Evolutionary conservation across 1,140 invertebrate genomes (phyloP).

Genomic region (Aphaenogaster rudis): DNA sequence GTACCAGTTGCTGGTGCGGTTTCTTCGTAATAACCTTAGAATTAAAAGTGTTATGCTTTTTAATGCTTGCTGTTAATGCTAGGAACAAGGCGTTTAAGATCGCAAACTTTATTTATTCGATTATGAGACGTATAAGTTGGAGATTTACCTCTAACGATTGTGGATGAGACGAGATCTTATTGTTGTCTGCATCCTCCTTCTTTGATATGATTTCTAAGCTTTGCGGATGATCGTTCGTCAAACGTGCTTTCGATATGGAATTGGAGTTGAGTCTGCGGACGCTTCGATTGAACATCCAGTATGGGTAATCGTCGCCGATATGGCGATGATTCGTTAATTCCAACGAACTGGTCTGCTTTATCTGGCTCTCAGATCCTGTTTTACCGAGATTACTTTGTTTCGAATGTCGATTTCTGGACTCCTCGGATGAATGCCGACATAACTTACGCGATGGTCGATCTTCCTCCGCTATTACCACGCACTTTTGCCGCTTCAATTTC

Average conservation of each 20-base stretch:
- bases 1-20: conserved; percentile 83
- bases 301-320: conserved; percentile 80
- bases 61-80: neutral
- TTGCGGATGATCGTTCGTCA: conserved; percentile 83
- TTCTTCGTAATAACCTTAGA: conserved; percentile 84
- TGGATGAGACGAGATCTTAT: conserved; percentile 85
- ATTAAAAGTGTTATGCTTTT: neutral
- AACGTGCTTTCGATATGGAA: conserved; percentile 82
- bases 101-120: conserved; percentile 36
- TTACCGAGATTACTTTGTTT: conserved; percentile 83
- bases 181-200: conserved; percentile 84
- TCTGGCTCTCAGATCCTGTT: conserved; percentile 85
- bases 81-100: neutral
- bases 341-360: conserved; percentile 85
- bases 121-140: neutral
- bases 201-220: conserved; percentile 85
- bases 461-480: conserved; percentile 79
- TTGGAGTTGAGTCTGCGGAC: conserved; percentile 81
- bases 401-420: conserved; percentile 82
- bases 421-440: conserved; percentile 83
- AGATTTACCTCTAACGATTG: conserved; percentile 83
- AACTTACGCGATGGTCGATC: conserved; percentile 79
- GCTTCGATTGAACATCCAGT: conserved; percentile 84
- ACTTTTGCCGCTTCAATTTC: conserved; percentile 78
- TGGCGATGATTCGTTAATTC: conserved; percentile 82